Conservation (phyloP, 2,797 vertebrate species). For the Choloepus didactylus region DNA sequence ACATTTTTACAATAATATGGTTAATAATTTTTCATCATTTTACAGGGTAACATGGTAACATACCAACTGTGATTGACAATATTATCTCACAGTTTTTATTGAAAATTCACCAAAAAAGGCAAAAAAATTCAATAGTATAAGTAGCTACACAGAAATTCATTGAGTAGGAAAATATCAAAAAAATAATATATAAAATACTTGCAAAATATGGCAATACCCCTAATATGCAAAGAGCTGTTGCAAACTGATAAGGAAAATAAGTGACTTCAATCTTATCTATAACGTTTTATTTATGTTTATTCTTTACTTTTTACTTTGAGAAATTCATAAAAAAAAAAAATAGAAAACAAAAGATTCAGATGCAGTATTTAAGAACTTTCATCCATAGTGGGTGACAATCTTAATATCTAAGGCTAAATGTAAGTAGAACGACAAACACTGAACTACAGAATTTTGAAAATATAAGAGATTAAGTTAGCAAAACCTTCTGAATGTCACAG, state of each 20-base stretch:
- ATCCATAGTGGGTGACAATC: not conserved
- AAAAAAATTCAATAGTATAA: not conserved
- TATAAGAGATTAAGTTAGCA: not conserved
- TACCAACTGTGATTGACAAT: not conserved
- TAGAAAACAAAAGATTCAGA: not conserved
- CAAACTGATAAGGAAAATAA: slow-evolving; percentile 24
- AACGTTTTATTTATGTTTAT: slow-evolving; percentile 28
- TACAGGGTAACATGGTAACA: not conserved
- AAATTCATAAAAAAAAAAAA: slow-evolving; percentile 38
- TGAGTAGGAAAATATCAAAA: not conserved
- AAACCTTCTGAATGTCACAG: not conserved
- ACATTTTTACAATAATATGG: slow-evolving; percentile 35
- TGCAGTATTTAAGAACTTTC: slow-evolving; percentile 14
- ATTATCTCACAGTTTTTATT: slow-evolving; percentile 25
- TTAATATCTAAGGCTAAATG: slow-evolving; percentile 27
- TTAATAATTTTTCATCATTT: slow-evolving; percentile 8
- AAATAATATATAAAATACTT: slow-evolving; percentile 23
- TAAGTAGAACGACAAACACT: not conserved
- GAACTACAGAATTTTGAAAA: slow-evolving; percentile 22
- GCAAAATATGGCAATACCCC: slow-evolving; percentile 6
- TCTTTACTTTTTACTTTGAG: slow-evolving; percentile 23
- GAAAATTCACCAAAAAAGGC: slow-evolving; percentile 27
- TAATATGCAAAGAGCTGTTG: not conserved
- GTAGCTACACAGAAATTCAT: not conserved
- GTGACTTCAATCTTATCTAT: not conserved